Conservation (phyloP, 23 tunicate species). For the Styela plicata region DNA sequence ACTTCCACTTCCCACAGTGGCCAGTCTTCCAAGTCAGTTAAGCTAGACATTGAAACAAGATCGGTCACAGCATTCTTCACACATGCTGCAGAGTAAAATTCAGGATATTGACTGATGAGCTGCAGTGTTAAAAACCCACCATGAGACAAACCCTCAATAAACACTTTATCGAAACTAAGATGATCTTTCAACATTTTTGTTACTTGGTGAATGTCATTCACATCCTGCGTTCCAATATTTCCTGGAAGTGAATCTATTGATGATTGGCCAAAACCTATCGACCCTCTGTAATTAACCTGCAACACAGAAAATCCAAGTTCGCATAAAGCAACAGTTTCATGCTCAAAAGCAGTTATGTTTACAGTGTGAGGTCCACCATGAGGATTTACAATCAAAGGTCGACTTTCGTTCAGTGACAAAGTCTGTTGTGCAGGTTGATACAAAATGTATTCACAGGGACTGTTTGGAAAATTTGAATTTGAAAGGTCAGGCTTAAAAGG, state of each 20-base stretch:
- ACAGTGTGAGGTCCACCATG: conserved; percentile 84
- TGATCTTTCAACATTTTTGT: neutral
- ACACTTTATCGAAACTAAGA: conserved; percentile 27
- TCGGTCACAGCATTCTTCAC: conserved; percentile 81
- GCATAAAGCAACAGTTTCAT: conserved; percentile 24
- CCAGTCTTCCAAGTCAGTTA: conserved; percentile 89
- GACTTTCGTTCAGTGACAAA: neutral
- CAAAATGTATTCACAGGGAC: conserved; percentile 54
- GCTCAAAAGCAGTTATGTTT: conserved; percentile 34
- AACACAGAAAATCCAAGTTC: conserved; percentile 62
- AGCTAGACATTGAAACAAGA: conserved; percentile 35
- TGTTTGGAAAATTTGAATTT: conserved; percentile 46
- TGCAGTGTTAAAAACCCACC: conserved; percentile 96
- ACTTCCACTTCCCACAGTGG: conserved; percentile 36
- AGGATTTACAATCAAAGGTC: conserved; percentile 61
- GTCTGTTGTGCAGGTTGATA: conserved; percentile 29
- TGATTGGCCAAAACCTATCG: conserved; percentile 77
- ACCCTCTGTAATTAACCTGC: conserved; percentile 74
- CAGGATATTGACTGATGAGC: conserved; percentile 75
- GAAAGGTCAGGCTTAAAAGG: conserved; percentile 35
- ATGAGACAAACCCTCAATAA: conserved; percentile 83
- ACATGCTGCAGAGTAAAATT: conserved; percentile 65
- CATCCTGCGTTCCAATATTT: conserved; percentile 59
- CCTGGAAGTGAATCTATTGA: conserved; percentile 45
- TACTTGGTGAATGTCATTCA: conserved; percentile 70